A percentile compares a stretch with the other conserved stretches of the same genome.
phyloP scores from a whole-genome alignment of 1,140 invertebrate genomes.

The Helicoverpa armigera region DNA sequence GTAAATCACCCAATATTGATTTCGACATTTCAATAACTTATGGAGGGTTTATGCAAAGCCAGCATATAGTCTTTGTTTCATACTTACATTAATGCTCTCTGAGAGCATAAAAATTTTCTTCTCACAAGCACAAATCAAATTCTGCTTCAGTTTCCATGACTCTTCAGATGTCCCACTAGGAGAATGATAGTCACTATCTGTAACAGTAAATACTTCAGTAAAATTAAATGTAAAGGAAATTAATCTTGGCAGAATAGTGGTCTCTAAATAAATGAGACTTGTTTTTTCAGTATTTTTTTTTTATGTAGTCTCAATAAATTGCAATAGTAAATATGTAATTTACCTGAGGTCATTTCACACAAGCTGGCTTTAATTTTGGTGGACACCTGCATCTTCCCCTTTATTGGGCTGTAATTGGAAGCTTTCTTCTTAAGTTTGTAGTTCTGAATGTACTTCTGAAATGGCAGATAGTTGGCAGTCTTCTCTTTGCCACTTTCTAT shows the following conservation, averaged over 20 bases:
- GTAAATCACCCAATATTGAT: too few relatives aligned
- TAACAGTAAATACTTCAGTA: slow-evolving; percentile 24
- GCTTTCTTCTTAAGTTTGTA: slow-evolving; percentile 78
- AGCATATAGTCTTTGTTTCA: not conserved
- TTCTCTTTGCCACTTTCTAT: slow-evolving; percentile 81
- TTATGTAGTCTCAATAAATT: not conserved
- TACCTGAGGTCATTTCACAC: slow-evolving; percentile 67
- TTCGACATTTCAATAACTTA: too few relatives aligned
- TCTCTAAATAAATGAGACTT: too few relatives aligned
- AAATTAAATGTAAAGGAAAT: not conserved
- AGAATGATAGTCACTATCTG: slow-evolving; percentile 80
- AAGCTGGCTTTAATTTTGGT: slow-evolving; percentile 72
- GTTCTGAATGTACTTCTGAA: slow-evolving; percentile 77
- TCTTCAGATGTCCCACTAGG: slow-evolving; percentile 82
- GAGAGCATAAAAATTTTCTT: slow-evolving; percentile 84
- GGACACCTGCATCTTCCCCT: slow-evolving; percentile 72
- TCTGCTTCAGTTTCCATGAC: slow-evolving; percentile 83
- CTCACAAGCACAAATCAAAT: slow-evolving; percentile 82
- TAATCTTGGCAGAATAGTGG: not conserved
- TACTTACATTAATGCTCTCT: slow-evolving; percentile 78
- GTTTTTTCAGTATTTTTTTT: too few relatives aligned
- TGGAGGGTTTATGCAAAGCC: too few relatives aligned
- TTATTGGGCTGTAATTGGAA: slow-evolving; percentile 74
- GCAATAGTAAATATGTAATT: not conserved
- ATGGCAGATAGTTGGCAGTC: slow-evolving; percentile 77